These are phyloP conservation scores for Tillus elongatus DNA, from an alignment of 2,888 invertebrate species.

Conservation along the genomic window DNA sequence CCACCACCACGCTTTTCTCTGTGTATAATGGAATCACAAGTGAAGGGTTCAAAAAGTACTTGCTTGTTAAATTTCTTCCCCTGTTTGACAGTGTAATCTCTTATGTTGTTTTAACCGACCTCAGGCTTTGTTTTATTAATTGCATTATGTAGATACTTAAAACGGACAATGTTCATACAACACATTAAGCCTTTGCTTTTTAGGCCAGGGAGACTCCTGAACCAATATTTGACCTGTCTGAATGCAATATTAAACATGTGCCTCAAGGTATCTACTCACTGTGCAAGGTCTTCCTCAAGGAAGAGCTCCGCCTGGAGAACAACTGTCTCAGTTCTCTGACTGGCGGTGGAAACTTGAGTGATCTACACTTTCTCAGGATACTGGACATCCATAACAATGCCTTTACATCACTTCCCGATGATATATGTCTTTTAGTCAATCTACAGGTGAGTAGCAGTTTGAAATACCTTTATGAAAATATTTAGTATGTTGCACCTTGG, in stretches of 20 bases:
- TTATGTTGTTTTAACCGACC: too few species aligned
- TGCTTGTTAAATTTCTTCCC: too few species aligned
- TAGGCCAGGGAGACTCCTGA: slow-evolving; percentile 73
- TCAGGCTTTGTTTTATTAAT: too few species aligned
- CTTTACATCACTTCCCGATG: slow-evolving; percentile 54
- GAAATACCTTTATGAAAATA: too few species aligned
- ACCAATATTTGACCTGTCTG: slow-evolving; percentile 69
- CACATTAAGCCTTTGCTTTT: slow-evolving; percentile 18
- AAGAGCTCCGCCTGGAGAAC: slow-evolving; percentile 54
- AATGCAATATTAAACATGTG: slow-evolving; percentile 63
- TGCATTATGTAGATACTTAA: too few species aligned
- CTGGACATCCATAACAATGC: slow-evolving; percentile 60
- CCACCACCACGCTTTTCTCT: too few species aligned
- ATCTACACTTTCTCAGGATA: slow-evolving; percentile 56
- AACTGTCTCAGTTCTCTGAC: slow-evolving; percentile 61
- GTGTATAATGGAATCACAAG: too few species aligned
- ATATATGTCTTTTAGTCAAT: slow-evolving; percentile 55
- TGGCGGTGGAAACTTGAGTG: slow-evolving; percentile 63
- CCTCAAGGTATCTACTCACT: slow-evolving; percentile 71
- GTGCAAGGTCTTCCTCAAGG: slow-evolving; percentile 75
- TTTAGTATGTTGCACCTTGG: too few species aligned
- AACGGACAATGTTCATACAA: background rate
- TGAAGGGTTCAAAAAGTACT: too few species aligned
- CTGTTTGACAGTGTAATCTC: too few species aligned
- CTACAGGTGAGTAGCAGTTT: slow-evolving; percentile 58